Evolutionary conservation across 2,113 vertebrate species (phyloP).

Genomic region (Naja naja): DNA sequence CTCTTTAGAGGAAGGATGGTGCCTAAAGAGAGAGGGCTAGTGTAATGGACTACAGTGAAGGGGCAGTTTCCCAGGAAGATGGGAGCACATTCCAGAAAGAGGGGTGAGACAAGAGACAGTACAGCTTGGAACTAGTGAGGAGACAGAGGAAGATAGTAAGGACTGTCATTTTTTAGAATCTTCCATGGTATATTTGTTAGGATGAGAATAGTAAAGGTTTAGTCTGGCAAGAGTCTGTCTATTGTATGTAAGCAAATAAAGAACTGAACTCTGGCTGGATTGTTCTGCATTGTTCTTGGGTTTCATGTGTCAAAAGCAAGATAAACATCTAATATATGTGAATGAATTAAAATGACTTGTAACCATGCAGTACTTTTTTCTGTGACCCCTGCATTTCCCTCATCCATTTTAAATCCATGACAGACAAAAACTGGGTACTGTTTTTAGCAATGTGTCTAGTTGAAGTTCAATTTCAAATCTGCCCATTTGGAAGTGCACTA

Average conservation of each 20-base stretch:
- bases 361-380: not conserved
- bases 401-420: not conserved
- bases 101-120: not conserved
- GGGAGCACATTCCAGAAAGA: not conserved
- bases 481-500: conserved; percentile 13
- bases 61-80: not conserved
- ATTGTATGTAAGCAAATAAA: not conserved
- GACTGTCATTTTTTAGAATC: not conserved
- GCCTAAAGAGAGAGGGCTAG: not conserved
- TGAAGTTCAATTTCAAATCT: not conserved
- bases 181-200: not conserved
- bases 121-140: not conserved
- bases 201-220: not conserved
- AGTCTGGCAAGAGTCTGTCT: not conserved
- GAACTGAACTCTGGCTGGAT: not conserved
- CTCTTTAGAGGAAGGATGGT: not conserved
- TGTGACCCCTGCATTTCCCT: not conserved
- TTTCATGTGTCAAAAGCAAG: not conserved
- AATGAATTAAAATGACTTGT: not conserved
- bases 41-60: not conserved
- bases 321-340: not conserved
- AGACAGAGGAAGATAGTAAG: not conserved
- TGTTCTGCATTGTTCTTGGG: not conserved
- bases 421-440: not conserved
- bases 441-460: not conserved